Base-by-base conservation (phyloP, 1,140 invertebrate species). In the Dolichoris vasculosae region DNA sequence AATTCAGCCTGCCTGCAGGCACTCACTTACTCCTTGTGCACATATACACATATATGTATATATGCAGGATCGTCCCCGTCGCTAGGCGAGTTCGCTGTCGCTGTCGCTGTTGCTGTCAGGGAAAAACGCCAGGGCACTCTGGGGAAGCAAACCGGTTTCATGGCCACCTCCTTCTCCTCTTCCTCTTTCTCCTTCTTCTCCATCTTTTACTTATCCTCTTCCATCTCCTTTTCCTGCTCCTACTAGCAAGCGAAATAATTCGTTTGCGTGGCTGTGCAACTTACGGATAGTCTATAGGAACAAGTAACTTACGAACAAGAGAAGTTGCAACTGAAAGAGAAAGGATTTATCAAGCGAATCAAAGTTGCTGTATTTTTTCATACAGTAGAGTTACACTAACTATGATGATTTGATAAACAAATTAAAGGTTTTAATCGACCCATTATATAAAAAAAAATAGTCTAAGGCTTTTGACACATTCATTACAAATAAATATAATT, bases 51-150 rank as follows among this genome's bases (percentile, higher is more conserved):
- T n/a, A 71, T 51, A 63, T 9, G 55, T 32, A 43, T 81, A 13
- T 32, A 73, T 51, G 26, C 51, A 75, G 48, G 81, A 64, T 35
- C 40, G 43, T 71, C 30, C 73, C 43, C 73, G 73, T 86, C 85
- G 85, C 80, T 63, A 75, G 71, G 71, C 84, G 69, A 80, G 78
- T 48, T 38, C 38, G 81, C 13, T 55, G 73, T 75, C 71, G 38
- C n/a, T 9, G 46, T 30, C 30, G 30, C 46, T 20, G 73, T 32
- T 11, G 40, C 75, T 38, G 40, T 75, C 76, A n/a, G 79, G 75
- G 80, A 86, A 86, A 86, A 86, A 82, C 59, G 80, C 80, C 64
- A 86, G 84, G 84, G 84, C 84, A 79, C 78, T 69, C 84, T 76
- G 51, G 84, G 71, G 85, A 78, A 64, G 80, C n/a, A 32, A 86